Evolutionary conservation across 2,113 vertebrate genomes (phyloP).

Genomic region (Galemys pyrenaicus): DNA sequence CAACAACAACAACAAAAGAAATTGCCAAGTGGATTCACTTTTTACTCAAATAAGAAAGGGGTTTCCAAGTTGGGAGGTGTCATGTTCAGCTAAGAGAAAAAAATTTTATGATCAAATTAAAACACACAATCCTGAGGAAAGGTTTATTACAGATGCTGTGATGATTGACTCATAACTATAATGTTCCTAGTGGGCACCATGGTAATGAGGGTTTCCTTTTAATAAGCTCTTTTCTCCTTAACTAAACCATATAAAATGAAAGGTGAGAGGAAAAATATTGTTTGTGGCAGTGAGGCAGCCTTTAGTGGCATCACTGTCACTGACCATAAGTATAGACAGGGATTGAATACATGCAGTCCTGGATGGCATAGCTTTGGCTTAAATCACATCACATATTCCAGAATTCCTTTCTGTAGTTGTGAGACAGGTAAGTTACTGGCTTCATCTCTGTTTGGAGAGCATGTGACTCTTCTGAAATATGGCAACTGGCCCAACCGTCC

Average conservation of each 20-base stretch:
- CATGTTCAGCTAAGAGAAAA: not conserved
- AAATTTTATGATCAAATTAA: constrained; percentile 40
- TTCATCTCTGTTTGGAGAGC: not conserved
- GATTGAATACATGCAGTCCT: constrained; percentile 75
- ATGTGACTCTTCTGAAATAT: not conserved
- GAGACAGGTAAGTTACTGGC: not conserved
- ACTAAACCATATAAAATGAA: not conserved
- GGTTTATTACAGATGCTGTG: not conserved
- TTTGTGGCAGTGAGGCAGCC: constrained; percentile 53
- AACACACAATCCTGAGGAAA: constrained; percentile 16
- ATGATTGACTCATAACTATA: constrained; percentile 7
- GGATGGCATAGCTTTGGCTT: constrained; percentile 63
- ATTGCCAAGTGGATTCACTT: constrained; percentile 22
- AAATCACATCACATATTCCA: constrained; percentile 56
- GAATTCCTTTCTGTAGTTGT: not conserved
- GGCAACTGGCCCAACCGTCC: not conserved
- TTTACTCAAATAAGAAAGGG: constrained; percentile 44
- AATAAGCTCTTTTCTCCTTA: constrained; percentile 28
- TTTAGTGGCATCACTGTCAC: constrained; percentile 35
- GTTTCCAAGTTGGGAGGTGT: not conserved
- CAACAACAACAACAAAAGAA: not conserved
- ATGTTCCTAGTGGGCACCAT: not conserved
- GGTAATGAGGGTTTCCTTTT: constrained; percentile 36
- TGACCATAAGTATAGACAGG: constrained; percentile 79
- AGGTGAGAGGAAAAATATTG: constrained; percentile 37